Percentiles rank a stretch among this genome's conserved stretches.
Evolutionary conservation across 2,888 invertebrate species (phyloP).

Genomic region (Limnephilus rhombicus): DNA sequence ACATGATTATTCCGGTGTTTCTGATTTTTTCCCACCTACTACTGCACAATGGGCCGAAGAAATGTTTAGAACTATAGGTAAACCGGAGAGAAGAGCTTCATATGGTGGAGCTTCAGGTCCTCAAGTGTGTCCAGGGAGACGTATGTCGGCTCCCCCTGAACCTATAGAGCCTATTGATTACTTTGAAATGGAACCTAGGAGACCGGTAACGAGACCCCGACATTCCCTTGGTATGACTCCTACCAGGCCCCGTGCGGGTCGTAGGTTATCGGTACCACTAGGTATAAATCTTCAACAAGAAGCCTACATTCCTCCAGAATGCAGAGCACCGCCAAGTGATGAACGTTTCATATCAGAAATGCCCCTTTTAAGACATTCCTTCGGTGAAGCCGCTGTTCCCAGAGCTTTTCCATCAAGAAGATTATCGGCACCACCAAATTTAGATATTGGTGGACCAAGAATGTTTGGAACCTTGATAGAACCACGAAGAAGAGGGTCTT

Average conservation of each 20-base stretch:
- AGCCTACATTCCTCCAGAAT: background rate
- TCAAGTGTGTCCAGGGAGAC: slow-evolving; percentile 14
- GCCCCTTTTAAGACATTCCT: background rate
- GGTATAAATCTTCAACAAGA: slow-evolving; percentile 6
- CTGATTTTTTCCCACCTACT: background rate
- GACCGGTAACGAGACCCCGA: background rate
- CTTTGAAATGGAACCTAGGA: slow-evolving; percentile 34
- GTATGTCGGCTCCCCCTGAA: slow-evolving; percentile 28
- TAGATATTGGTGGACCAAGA: slow-evolving; percentile 2
- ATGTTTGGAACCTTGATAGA: slow-evolving; percentile 16
- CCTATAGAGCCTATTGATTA: background rate
- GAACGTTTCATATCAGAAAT: background rate
- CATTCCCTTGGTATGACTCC: slow-evolving; percentile 35
- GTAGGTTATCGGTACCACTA: slow-evolving; percentile 13
- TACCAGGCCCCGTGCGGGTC: background rate
- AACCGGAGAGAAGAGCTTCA: slow-evolving; percentile 30
- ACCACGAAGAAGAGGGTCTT: slow-evolving; percentile 24
- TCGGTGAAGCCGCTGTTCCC: background rate
- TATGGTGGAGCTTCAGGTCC: slow-evolving; percentile 21
- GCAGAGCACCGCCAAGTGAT: background rate
- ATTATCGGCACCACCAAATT: background rate
- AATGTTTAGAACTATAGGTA: slow-evolving; percentile 24
- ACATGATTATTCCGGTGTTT: slow-evolving; percentile 19
- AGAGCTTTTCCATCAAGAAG: background rate
- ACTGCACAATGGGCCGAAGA: slow-evolving; percentile 3